Conservation (phyloP, 1,140 invertebrate species). For the Euschistus heros region DNA sequence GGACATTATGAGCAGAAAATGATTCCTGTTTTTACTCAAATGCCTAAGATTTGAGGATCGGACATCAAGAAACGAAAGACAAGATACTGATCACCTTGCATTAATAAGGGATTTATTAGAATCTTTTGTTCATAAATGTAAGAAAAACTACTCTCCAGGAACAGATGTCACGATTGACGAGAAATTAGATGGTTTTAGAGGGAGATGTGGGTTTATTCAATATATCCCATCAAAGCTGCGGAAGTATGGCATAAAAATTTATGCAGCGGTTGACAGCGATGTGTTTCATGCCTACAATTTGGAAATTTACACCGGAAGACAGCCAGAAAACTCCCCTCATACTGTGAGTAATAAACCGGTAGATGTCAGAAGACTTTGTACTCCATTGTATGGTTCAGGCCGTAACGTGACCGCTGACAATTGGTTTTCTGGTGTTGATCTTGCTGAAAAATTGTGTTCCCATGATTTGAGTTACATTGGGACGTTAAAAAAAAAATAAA, state of each 20-base stretch:
- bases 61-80: slow-evolving; percentile 28
- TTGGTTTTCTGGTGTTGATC: neutral
- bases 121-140: too few relatives aligned
- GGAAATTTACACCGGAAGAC: too few relatives aligned
- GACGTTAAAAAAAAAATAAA: neutral
- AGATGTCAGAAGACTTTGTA: neutral
- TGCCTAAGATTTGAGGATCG: slow-evolving; percentile 33
- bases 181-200: too few relatives aligned
- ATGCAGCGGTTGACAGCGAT: too few relatives aligned
- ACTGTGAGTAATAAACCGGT: neutral
- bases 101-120: too few relatives aligned
- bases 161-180: too few relatives aligned
- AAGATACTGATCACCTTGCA: slow-evolving; percentile 26
- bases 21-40: neutral
- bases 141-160: too few relatives aligned
- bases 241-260: too few relatives aligned
- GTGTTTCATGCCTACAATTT: too few relatives aligned
- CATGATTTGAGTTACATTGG: neutral
- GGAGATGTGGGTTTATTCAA: too few relatives aligned
- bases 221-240: too few relatives aligned
- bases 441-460: neutral
- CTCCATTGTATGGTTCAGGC: neutral
- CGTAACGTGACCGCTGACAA: neutral
- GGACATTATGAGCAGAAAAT: neutral
- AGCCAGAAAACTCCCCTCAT: neutral